These are phyloP conservation scores for Argopecten irradians DNA, from an alignment of 1,140 invertebrate genomes.

Conservation along the genomic window DNA sequence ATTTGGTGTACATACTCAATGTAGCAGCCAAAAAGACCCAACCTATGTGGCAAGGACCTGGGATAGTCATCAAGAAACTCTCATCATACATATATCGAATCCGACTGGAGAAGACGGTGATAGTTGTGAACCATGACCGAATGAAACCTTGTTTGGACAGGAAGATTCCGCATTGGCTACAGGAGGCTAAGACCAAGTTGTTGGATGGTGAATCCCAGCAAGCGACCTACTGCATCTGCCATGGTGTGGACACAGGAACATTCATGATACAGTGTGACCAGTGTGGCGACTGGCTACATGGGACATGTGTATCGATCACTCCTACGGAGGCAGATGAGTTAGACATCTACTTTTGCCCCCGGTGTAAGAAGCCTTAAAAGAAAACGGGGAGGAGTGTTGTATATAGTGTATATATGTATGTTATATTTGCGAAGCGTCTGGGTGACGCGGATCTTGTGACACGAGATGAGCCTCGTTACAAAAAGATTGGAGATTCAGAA, in stretches of 20 bases:
- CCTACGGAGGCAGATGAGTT: not conserved
- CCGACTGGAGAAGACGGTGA: not conserved
- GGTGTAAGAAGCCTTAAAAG: not conserved
- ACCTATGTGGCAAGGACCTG: conserved; percentile 34
- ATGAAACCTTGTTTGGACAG: conserved; percentile 30
- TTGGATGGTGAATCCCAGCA: not conserved
- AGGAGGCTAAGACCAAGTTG: not conserved
- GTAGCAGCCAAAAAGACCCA: not conserved
- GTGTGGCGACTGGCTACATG: conserved; percentile 27
- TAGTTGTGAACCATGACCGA: conserved; percentile 30
- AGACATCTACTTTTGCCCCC: not conserved
- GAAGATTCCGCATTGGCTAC: not conserved
- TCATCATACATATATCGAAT: conserved; percentile 33
- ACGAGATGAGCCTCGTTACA: not conserved
- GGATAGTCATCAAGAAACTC: not conserved
- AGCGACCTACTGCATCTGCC: conserved; percentile 4
- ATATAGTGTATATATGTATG: not conserved
- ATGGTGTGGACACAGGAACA: conserved; percentile 24
- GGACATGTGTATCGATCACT: conserved; percentile 9
- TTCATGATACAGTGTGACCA: conserved; percentile 41
- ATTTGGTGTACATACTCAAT: not conserved
- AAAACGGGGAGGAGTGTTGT: not conserved
- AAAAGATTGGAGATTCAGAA: too few relatives aligned
- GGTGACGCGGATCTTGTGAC: not conserved
- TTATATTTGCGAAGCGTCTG: not conserved